A percentile compares a stretch with the other conserved stretches of the same genome.
These are phyloP conservation scores for Psittacula cyanocephala DNA, from an alignment of 2,113 vertebrate species.

Conservation along the genomic window DNA sequence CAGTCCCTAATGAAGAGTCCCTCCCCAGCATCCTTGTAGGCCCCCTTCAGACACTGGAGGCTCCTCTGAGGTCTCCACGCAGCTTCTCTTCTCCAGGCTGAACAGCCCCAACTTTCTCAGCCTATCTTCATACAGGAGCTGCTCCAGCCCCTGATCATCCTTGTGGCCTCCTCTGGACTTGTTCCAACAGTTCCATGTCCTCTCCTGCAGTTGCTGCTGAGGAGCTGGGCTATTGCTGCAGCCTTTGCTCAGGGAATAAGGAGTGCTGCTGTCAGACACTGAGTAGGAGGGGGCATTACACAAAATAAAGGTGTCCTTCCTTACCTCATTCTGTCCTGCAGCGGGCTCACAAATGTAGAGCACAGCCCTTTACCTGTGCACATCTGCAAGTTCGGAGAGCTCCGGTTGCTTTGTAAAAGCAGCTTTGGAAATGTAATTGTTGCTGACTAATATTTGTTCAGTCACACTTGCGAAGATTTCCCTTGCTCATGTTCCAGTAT, in stretches of 20 bases:
- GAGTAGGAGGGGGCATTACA: conserved; percentile 20
- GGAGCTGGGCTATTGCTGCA: not conserved
- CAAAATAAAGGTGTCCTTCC: not conserved
- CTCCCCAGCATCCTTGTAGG: no score
- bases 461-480: not conserved
- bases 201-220: not conserved
- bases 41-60: no score
- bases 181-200: not conserved
- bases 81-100: no score
- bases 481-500: not conserved
- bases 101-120: no score
- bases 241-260: not conserved
- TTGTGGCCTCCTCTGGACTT: no score
- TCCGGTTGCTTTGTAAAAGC: not conserved
- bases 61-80: no score
- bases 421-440: not conserved
- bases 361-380: not conserved
- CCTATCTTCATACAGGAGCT: no score
- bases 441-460: not conserved
- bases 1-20: no score
- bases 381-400: not conserved
- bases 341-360: not conserved
- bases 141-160: no score
- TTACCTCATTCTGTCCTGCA: not conserved
- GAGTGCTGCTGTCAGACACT: conserved; percentile 57